These are phyloP conservation scores for Caenorhabditis doughertyi DNA, from an alignment of 2,888 invertebrate genomes.

Conservation along the genomic window DNA sequence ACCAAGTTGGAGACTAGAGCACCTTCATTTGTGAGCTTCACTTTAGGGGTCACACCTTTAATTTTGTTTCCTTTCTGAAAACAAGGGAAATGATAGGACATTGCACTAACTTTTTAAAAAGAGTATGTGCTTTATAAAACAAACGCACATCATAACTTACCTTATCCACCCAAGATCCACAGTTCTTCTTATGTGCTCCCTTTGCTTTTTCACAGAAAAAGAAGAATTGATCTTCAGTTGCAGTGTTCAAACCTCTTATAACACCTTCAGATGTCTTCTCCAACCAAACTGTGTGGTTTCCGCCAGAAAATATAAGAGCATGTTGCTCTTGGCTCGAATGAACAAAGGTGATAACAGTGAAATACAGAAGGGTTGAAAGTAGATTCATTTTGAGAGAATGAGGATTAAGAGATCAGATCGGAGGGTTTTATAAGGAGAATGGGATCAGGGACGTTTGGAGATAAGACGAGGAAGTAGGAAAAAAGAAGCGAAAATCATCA, in stretches of 20 bases:
- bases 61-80: constrained; percentile 16
- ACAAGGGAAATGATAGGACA: background rate
- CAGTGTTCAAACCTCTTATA: background rate
- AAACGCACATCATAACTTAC: background rate
- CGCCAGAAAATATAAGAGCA: background rate
- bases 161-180: constrained; percentile 9
- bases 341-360: background rate
- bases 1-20: background rate
- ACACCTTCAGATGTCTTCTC: background rate
- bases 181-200: constrained; percentile 4
- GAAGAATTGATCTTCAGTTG: background rate
- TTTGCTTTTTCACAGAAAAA: constrained; percentile 15
- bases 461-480: background rate
- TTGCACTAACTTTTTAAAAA: background rate
- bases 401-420: background rate
- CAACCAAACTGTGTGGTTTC: background rate
- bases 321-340: background rate
- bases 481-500: background rate
- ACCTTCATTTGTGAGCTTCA: background rate
- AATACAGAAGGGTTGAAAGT: background rate
- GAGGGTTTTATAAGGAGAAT: background rate
- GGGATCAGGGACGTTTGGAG: background rate
- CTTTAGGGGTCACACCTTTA: background rate
- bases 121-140: background rate
- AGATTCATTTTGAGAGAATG: background rate